Base-by-base conservation (phyloP, 2,113 vertebrate genomes). In the Seriola quinqueradiata region DNA sequence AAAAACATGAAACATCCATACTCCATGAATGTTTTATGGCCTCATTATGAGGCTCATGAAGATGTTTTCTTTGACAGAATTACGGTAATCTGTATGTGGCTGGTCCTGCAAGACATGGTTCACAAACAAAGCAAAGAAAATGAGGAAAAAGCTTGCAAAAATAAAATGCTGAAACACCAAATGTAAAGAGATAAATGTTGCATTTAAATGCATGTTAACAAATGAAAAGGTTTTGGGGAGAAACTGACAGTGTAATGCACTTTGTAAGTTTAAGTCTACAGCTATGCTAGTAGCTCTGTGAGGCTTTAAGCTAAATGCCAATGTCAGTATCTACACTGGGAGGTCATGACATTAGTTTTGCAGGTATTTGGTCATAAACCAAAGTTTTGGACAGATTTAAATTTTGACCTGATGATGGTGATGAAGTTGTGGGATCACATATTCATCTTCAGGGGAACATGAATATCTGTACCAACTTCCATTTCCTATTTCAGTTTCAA, bases 1-100 rank as follows among this genome's bases (percentile, higher is more conserved):
- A 80, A 48, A 84, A 72, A 76, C 77, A 82, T 85, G 70, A 77
- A 66, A 77, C 67, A 66, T 34, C 34, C 60, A 74, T 42, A 72
- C 10, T 8, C 5, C 50, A 34, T 77, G 67, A 88, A 85, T 79
- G 34, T 72, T 87, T 83, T 40, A 82, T 80, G 50, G 60, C 32
- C n/a, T 59, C 9, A 25, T 77, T 44, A 70, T 63, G 36, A 82
- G 23, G 17, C 32, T 69, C 21, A 23, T 11, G 4, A 60, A 79
- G 36, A 69, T 70, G 11, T 71, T 12, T 50, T 19, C 8, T 50
- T 17, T 50, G 48, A 19, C 48, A 42, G 28, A 32, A 55, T 21
- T 8, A n/a, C n/a, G n/a, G n/a, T n/a, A 65, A 65, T 16, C 19
- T 23, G n/a, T 6, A 44, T 4, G 1, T 32, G 14, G 16, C n/a